A percentile compares a stretch with the other conserved stretches of the same genome.
These are phyloP conservation scores for Stenotaenia linearis DNA, from an alignment of 2,888 invertebrate genomes.

Conservation along the genomic window DNA sequence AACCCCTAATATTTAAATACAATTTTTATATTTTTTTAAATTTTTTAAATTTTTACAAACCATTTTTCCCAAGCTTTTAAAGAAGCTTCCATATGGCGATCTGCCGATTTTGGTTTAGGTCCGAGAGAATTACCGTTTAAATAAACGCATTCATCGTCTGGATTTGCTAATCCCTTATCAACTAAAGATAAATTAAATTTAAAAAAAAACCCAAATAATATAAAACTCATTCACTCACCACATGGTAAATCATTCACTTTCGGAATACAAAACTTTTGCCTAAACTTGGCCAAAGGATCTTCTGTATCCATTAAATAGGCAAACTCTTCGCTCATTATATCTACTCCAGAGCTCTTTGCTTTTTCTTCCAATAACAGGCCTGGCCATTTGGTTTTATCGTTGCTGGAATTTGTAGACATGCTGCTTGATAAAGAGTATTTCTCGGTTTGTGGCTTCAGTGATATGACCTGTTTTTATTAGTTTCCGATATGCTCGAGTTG, in stretches of 20 bases:
- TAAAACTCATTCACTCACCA: conserved; percentile 41
- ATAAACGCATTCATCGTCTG: conserved; percentile 52
- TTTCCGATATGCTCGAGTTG: not conserved
- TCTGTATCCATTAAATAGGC: conserved; percentile 46
- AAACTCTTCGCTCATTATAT: conserved; percentile 41
- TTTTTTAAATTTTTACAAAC: not conserved
- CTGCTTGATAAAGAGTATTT: not conserved
- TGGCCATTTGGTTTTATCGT: not conserved
- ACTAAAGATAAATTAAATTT: conserved; percentile 39
- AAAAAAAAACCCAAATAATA: not conserved
- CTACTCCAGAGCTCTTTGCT: not conserved
- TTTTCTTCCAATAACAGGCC: not conserved
- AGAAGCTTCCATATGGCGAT: conserved; percentile 47
- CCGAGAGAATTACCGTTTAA: conserved; percentile 56
- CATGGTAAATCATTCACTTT: conserved; percentile 47
- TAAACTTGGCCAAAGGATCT: conserved; percentile 45
- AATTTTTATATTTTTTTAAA: not conserved
- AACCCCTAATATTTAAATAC: conserved; percentile 40
- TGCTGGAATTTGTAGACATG: not conserved
- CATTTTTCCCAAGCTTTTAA: conserved; percentile 50
- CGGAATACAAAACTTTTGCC: conserved; percentile 48
- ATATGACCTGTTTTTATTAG: not conserved
- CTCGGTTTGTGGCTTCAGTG: not conserved
- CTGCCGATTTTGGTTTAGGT: conserved; percentile 51
- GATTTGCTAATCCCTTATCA: conserved; percentile 37